Base-by-base conservation (phyloP, 2,113 vertebrate genomes). In the Isurus oxyrinchus region DNA sequence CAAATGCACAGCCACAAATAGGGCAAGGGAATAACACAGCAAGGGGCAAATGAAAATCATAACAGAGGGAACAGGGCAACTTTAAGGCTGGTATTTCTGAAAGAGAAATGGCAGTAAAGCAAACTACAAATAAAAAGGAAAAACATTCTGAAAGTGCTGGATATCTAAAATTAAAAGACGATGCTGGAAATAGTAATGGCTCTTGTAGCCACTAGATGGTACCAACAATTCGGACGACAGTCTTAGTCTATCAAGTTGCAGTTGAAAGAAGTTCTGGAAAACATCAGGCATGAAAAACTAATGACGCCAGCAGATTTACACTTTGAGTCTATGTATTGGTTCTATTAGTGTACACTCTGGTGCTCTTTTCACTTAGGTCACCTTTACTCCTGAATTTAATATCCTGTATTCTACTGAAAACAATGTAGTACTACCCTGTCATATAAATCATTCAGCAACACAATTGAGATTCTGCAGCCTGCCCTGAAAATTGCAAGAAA, bases 171-270 rank as follows among this genome's bases (percentile, higher is more conserved):
- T 35, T 35, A n/a, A 11, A 76, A 76, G 72, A 6, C 5, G 25
- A 72, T 27, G 69, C 25, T 72, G 25, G 59, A 31, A 93, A 1
- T 63, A 61, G 6, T 40, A 63, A 44, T 61, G 11, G 55, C 49
- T 16, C 63, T 94, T 69, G 61, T 66, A 59, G 23, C 63, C 93
- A 95, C 63, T 69, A 95, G 93, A 95, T 95, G 93, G 93, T 16
- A 72, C 49, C 16, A 53, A 76, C 25, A 76, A 55, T 95, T 95
- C 40, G 27, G 25, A 25, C 19, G 40, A 35, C n/a, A 40, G 19
- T 23, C 8, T n/a, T 44, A 66, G 35, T 49, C 59, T 95, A 13
- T 61, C 31, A 11, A 19, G 49, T 90, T 90, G 13, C 0, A 93
- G 63, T 31, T 31, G 94, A 69, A 44, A 95, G 31, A 5, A 19